Evolutionary conservation across 2,888 invertebrate species (phyloP), one percentile per base, ranked within the genome.

Genomic region (Marasmarcha lunaedactyla): DNA sequence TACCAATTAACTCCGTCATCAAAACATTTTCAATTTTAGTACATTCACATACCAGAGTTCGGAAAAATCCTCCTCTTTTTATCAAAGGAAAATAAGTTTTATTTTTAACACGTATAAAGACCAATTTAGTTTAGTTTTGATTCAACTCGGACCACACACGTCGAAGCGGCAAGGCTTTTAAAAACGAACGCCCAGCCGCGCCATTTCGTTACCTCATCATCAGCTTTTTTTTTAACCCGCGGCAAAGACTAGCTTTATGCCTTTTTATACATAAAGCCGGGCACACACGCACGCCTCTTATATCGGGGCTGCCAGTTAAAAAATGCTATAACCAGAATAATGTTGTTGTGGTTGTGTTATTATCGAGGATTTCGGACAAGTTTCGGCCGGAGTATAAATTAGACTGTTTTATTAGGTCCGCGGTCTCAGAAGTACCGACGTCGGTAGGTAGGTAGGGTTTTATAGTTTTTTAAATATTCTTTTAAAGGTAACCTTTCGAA

Each of bases 161-260:
- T 66, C 60, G 77, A 53, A 48, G 63, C 65, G 65, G 61, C 58
- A 57, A 56, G 59, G 61, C 59, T 69, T 74, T 76, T 73, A 73
- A 81, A 81, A 81, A 81, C 67, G 77, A 78, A 81, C 71, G 71
- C 71, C 59, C 59, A 71, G 76, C 71, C 73, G 77, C 72, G 74
- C 76, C 73, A 72, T 74, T 74, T 78, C 78, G 81, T 79, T 79
- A 76, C 79, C 77, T 79, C 79, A 79, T 78, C 78, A 71, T 69
- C 67, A 70, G 63, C 57, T 71, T 73, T 63, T 66, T 71, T 71
- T 65, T 71, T 46, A 61, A 55, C 63, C 62, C 48, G 65, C 66
- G 58, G 57, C 60, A 51, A 49, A 52, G 64, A 64, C 74, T 73
- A 76, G 72, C 62, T 68, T 67, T 65, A 76, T 74, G 76, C 71